Evolutionary conservation across 1,140 invertebrate genomes (phyloP).

Genomic region (Brachionus plicatilis): DNA sequence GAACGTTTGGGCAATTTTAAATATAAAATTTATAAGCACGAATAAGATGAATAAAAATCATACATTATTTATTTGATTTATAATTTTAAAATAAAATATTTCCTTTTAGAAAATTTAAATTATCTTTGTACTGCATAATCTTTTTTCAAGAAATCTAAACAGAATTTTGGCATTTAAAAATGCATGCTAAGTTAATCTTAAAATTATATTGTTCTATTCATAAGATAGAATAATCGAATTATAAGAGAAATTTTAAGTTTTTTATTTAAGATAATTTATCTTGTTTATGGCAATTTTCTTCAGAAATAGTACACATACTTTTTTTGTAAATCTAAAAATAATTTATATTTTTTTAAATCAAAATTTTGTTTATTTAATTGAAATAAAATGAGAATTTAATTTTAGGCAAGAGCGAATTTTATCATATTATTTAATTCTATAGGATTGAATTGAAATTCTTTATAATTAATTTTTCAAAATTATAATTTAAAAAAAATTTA

Average conservation of each 20-base stretch:
- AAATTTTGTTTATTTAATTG: neutral
- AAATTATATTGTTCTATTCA: neutral
- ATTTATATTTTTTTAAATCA: neutral
- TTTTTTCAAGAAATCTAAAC: neutral
- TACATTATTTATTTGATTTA: neutral
- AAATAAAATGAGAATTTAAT: neutral
- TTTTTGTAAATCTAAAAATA: no score
- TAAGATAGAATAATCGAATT: neutral
- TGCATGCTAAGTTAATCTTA: neutral
- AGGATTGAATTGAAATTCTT: neutral
- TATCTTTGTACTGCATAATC: neutral
- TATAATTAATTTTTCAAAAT: neutral
- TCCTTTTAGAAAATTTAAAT: neutral
- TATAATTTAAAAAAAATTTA: neutral
- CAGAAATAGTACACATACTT: no score
- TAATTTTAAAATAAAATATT: neutral
- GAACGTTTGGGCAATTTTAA: neutral
- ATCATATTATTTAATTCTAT: neutral
- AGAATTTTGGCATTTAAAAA: neutral
- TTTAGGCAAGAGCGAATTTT: neutral
- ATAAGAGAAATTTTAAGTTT: neutral
- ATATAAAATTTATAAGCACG: neutral
- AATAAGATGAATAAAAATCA: neutral
- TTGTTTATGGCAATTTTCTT: no score
- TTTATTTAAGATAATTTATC: no score